These are phyloP conservation scores for Malachius bipustulatus DNA, from an alignment of 2,888 invertebrate species.

Conservation along the genomic window DNA sequence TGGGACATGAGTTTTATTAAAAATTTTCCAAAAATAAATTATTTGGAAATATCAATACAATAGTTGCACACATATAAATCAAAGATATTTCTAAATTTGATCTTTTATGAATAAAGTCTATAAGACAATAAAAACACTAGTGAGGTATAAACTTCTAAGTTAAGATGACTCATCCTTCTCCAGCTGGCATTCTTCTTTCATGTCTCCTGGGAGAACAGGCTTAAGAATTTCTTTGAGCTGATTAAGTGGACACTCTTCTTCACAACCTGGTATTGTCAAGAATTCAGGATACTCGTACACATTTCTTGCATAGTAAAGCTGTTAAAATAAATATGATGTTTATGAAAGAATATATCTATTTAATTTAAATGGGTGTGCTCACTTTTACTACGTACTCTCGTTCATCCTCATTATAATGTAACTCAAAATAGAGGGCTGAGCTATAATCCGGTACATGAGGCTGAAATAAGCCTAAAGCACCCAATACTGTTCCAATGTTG, in stretches of 20 bases:
- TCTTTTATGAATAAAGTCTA: too few species aligned
- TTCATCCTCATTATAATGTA: conserved; percentile 24
- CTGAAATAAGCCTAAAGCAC: conserved; percentile 38
- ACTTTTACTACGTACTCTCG: conserved; percentile 30
- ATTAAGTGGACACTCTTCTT: conserved; percentile 28
- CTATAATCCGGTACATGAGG: conserved; percentile 34
- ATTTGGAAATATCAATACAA: too few species aligned
- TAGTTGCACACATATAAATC: too few species aligned
- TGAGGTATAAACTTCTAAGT: conserved; percentile 19
- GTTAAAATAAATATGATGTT: conserved; percentile 11
- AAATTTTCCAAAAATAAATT: too few species aligned
- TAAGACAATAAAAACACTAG: neutral
- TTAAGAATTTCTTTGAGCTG: conserved; percentile 26
- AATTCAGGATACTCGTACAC: conserved; percentile 24
- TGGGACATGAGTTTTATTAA: too few species aligned
- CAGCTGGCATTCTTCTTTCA: conserved; percentile 31
- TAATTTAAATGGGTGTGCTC: too few species aligned
- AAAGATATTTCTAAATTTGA: too few species aligned
- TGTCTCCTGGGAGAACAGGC: conserved; percentile 29
- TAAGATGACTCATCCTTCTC: too few species aligned
- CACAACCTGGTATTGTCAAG: conserved; percentile 27
- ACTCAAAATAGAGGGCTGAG: conserved; percentile 30
- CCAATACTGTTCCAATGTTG: conserved; percentile 41
- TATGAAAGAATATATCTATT: conserved; percentile 7
- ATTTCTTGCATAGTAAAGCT: conserved; percentile 29